A percentile compares a stretch with the other conserved stretches of the same genome.
These are phyloP conservation scores for Avahi laniger DNA, from an alignment of 2,797 vertebrate species.

Conservation along the genomic window DNA sequence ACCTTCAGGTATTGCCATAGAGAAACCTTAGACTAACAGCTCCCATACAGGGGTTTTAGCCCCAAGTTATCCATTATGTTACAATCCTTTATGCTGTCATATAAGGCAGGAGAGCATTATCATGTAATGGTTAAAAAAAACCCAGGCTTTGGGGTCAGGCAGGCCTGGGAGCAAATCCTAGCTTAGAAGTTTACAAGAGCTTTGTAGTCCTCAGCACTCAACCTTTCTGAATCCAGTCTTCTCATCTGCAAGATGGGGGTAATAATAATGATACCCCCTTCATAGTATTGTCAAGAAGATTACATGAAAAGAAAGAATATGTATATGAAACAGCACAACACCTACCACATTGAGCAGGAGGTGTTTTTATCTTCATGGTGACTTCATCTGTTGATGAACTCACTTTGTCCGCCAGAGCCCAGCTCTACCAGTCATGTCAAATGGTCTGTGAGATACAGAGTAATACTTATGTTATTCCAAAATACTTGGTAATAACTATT, in stretches of 20 bases:
- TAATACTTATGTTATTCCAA: not conserved
- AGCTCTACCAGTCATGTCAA: not conserved
- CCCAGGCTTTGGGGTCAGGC: not conserved
- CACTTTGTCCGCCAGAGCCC: not conserved
- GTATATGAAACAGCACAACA: not conserved
- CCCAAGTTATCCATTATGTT: not conserved
- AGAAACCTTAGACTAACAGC: not conserved
- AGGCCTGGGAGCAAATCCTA: not conserved
- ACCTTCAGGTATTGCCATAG: not conserved
- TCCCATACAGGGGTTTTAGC: not conserved
- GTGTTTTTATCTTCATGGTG: not conserved
- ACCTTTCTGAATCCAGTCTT: not conserved
- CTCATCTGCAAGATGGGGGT: not conserved
- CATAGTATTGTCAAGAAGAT: too few species aligned
- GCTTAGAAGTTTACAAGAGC: not conserved
- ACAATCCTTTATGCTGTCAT: not conserved
- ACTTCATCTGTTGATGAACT: not conserved
- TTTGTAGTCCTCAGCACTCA: not conserved
- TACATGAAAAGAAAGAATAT: too few species aligned
- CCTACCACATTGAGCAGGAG: not conserved
- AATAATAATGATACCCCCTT: not conserved
- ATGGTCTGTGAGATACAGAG: not conserved
- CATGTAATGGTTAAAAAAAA: not conserved
- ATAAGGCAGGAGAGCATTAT: not conserved
- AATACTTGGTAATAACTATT: not conserved